These are phyloP conservation scores for Microtus richardsoni DNA, from an alignment of 2,113 vertebrate genomes.

Conservation along the genomic window DNA sequence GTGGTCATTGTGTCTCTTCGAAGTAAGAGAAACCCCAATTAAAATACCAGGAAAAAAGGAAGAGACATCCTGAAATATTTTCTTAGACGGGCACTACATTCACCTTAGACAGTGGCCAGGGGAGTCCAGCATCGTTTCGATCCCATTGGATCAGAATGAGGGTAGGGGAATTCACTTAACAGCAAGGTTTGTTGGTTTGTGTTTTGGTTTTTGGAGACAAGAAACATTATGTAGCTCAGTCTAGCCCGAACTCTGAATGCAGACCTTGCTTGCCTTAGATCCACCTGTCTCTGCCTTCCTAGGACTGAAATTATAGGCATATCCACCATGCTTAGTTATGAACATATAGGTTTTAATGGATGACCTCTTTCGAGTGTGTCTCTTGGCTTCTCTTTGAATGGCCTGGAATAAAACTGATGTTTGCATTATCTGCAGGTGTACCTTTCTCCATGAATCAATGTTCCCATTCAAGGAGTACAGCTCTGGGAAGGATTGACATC, in stretches of 20 bases:
- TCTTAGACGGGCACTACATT: not conserved
- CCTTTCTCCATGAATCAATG: not conserved
- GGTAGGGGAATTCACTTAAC: not conserved
- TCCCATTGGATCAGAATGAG: not conserved
- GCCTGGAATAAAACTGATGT: not conserved
- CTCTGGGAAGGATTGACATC: not conserved
- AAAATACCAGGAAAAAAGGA: not conserved
- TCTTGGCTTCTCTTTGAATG: not conserved
- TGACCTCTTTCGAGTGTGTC: not conserved
- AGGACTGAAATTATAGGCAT: not conserved
- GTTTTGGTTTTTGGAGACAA: not conserved
- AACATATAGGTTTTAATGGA: not conserved
- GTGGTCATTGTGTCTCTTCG: not conserved
- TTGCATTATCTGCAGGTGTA: not conserved
- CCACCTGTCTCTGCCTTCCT: not conserved
- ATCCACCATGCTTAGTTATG: not conserved
- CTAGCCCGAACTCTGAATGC: not conserved
- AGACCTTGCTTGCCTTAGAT: not conserved
- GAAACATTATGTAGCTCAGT: not conserved
- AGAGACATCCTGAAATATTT: not conserved
- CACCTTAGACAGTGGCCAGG: not conserved
- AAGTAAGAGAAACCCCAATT: not conserved
- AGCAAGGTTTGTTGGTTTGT: not conserved
- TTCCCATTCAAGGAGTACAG: not conserved
- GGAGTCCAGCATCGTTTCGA: not conserved